phyloP scores from a whole-genome alignment of 2,113 vertebrate genomes.

The Melanerpes formicivorus region DNA sequence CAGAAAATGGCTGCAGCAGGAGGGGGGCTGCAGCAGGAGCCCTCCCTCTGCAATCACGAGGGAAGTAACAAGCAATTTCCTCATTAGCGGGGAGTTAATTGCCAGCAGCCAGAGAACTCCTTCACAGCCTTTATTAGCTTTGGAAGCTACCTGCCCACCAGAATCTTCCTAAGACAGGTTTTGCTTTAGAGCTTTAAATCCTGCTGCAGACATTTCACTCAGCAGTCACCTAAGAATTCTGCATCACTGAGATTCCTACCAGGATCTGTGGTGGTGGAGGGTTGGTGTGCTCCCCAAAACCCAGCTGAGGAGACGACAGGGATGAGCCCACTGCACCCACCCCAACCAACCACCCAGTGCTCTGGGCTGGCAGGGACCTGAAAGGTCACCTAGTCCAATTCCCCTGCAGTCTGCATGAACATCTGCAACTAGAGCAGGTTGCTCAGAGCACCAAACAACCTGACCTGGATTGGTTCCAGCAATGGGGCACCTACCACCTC shows the following conservation, averaged over 20 bases:
- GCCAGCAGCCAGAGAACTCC: background rate
- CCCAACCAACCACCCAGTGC: background rate
- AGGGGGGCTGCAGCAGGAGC: background rate
- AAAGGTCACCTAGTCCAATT: background rate
- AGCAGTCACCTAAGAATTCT: background rate
- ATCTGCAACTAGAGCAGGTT: background rate
- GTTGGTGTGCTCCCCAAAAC: background rate
- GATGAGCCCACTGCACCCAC: accelerated
- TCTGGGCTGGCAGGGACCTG: background rate
- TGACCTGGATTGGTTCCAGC: too few species aligned
- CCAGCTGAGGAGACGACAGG: accelerated
- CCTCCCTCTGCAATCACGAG: background rate
- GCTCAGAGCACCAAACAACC: background rate
- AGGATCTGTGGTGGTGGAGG: accelerated
- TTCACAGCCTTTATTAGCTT: background rate
- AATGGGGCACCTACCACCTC: too few species aligned
- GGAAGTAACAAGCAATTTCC: background rate
- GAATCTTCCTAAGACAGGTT: background rate
- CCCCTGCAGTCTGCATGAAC: background rate
- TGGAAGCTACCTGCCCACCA: accelerated
- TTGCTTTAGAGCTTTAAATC: background rate
- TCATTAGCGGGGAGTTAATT: slow-evolving; percentile 34
- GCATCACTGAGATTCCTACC: too few species aligned
- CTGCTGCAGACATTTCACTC: background rate
- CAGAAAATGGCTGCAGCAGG: slow-evolving; percentile 21